Evolutionary conservation across 2,888 invertebrate species (phyloP).

Genomic region (Acleris emargana): DNA sequence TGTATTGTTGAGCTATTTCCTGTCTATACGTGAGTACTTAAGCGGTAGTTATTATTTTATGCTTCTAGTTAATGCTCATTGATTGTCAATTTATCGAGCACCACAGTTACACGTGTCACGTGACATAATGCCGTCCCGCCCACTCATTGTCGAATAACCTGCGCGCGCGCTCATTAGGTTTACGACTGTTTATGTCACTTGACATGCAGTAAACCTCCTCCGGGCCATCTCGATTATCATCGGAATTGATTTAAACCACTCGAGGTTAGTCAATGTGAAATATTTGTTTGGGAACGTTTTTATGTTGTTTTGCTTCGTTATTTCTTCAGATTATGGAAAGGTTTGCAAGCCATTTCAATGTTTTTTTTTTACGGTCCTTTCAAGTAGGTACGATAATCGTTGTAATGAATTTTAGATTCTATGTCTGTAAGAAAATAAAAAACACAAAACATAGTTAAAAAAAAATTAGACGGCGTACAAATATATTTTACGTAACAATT

Average conservation of each 20-base stretch:
- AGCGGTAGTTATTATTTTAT: too few species aligned
- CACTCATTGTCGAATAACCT: slow-evolving; percentile 55
- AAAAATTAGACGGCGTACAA: too few species aligned
- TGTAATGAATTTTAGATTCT: too few species aligned
- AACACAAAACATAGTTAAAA: too few species aligned
- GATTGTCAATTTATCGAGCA: slow-evolving; percentile 19
- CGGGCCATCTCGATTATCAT: slow-evolving; percentile 40
- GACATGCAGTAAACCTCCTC: slow-evolving; percentile 51
- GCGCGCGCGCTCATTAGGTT: slow-evolving; percentile 54
- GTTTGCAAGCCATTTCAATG: too few species aligned
- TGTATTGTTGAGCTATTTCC: too few species aligned
- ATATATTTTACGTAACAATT: too few species aligned
- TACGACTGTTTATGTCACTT: slow-evolving; percentile 59
- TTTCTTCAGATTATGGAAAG: too few species aligned
- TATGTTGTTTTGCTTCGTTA: not conserved
- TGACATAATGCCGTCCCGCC: slow-evolving; percentile 50
- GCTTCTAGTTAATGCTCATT: not conserved
- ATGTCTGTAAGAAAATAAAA: too few species aligned
- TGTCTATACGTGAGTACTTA: too few species aligned
- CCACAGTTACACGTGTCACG: slow-evolving; percentile 11
- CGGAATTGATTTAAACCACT: slow-evolving; percentile 37
- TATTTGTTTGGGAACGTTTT: not conserved
- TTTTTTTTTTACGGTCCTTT: too few species aligned
- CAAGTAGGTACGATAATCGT: too few species aligned
- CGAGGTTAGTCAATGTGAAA: slow-evolving; percentile 34